These are phyloP conservation scores for Neopelma chrysocephalum DNA, from an alignment of 2,797 vertebrate species.

Conservation along the genomic window DNA sequence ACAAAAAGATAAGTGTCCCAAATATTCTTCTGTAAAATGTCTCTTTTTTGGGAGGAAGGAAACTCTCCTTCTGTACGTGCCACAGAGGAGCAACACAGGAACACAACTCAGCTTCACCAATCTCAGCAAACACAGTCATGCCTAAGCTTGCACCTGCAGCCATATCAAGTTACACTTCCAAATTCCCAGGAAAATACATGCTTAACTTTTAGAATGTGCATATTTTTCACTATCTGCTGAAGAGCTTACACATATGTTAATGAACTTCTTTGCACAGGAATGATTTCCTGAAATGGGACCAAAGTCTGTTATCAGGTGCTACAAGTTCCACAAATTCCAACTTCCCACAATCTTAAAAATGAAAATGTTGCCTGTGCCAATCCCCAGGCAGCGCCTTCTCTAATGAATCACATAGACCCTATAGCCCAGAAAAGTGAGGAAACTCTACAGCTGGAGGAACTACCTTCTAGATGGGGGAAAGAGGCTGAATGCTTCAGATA, in stretches of 20 bases:
- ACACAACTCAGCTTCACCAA: not conserved
- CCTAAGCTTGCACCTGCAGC: not conserved
- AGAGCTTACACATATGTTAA: not conserved
- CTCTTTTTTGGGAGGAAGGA: not conserved
- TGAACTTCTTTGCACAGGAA: not conserved
- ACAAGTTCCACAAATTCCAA: not conserved
- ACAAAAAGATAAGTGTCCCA: not conserved
- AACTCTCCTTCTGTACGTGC: not conserved
- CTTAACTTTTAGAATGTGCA: not conserved
- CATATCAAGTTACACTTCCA: not conserved
- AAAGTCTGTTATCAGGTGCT: not conserved
- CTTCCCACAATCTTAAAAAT: not conserved
- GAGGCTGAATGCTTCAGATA: not conserved
- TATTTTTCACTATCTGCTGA: not conserved
- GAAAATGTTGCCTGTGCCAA: not conserved
- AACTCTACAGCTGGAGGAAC: not conserved
- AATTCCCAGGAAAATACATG: not conserved
- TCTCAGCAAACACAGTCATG: not conserved
- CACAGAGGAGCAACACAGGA: not conserved
- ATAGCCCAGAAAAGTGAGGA: not conserved
- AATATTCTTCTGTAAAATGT: not conserved
- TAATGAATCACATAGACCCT: not conserved
- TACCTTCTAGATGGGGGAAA: rapidly evolving
- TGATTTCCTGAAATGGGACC: not conserved
- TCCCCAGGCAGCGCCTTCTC: not conserved